Evolutionary conservation across 2,888 invertebrate species (phyloP).

Genomic region (Napeogenes sylphis): DNA sequence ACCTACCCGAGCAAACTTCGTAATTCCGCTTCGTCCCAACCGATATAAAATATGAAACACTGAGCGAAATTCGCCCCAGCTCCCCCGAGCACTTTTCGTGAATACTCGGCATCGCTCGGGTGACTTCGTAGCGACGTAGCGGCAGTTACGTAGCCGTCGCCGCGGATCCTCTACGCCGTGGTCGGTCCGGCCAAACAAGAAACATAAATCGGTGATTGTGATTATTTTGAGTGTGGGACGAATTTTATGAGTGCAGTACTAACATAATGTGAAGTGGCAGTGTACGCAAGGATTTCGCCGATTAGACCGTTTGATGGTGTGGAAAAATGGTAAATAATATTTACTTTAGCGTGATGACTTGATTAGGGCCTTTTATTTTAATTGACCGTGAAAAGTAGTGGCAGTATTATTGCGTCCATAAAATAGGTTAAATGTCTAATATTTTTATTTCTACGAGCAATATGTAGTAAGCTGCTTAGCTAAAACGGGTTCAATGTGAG

Average conservation of each 20-base stretch:
- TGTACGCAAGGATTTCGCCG: slow-evolving; percentile 43
- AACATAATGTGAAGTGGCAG: slow-evolving; percentile 58
- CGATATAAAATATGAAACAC: slow-evolving; percentile 77
- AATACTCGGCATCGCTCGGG: slow-evolving; percentile 50
- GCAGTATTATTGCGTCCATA: not conserved
- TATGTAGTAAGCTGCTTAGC: slow-evolving; percentile 4
- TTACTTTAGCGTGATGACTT: slow-evolving; percentile 48
- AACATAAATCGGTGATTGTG: slow-evolving; percentile 58
- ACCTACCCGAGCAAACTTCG: slow-evolving; percentile 72
- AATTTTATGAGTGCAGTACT: slow-evolving; percentile 46
- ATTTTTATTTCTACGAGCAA: not conserved
- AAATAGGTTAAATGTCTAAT: too few species aligned
- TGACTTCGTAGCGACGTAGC: slow-evolving; percentile 61
- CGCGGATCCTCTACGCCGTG: slow-evolving; percentile 46
- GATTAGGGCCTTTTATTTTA: slow-evolving; percentile 36
- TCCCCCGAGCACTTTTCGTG: slow-evolving; percentile 46
- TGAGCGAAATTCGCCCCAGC: slow-evolving; percentile 64
- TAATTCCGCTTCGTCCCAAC: slow-evolving; percentile 68
- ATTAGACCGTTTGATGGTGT: slow-evolving; percentile 58
- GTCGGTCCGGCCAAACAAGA: slow-evolving; percentile 27
- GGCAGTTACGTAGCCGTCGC: slow-evolving; percentile 62
- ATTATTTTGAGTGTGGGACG: slow-evolving; percentile 39
- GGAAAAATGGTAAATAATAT: slow-evolving; percentile 67
- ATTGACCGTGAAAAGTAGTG: slow-evolving; percentile 19
- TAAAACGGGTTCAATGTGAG: slow-evolving; percentile 6